These are phyloP conservation scores for Periparus ater DNA, from an alignment of 2,797 vertebrate species.

Conservation along the genomic window DNA sequence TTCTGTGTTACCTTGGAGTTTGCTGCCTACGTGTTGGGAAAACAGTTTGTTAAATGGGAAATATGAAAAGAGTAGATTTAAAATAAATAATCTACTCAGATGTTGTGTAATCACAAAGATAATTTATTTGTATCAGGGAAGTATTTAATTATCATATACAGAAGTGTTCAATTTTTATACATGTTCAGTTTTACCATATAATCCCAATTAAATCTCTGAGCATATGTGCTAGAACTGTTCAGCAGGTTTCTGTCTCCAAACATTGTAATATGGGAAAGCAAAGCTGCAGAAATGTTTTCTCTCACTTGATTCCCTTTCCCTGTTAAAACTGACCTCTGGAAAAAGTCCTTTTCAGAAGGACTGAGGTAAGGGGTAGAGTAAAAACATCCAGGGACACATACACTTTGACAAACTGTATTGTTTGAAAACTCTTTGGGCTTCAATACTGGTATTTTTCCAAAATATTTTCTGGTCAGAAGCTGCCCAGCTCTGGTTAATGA, in stretches of 20 bases:
- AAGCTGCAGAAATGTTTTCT: background rate
- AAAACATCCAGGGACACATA: background rate
- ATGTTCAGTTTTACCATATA: background rate
- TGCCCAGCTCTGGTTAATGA: background rate
- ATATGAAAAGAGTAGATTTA: background rate
- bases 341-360: background rate
- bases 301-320: background rate
- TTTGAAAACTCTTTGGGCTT: background rate
- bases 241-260: background rate
- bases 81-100: background rate
- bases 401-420: background rate
- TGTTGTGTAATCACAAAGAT: background rate
- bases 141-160: background rate
- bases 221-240: background rate
- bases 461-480: background rate
- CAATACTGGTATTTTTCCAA: background rate
- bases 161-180: background rate
- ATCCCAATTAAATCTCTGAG: background rate
- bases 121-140: background rate
- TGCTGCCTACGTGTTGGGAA: background rate
- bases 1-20: background rate
- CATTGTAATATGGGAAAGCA: background rate
- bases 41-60: background rate
- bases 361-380: background rate
- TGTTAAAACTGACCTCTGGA: background rate